Evolutionary conservation across 2,113 vertebrate genomes (phyloP).

Genomic region (Globicephala melas): DNA sequence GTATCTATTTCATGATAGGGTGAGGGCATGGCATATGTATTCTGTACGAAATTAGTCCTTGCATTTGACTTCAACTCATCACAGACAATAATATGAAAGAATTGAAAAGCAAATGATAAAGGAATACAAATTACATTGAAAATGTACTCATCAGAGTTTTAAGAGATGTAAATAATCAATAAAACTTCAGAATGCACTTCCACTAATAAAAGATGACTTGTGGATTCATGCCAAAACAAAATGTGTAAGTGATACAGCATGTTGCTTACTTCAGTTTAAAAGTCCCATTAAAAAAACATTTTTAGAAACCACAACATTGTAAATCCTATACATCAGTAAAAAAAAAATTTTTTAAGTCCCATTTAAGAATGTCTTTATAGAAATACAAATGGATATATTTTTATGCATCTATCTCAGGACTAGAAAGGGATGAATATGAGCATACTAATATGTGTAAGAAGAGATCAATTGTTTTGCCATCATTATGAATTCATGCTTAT

Average conservation of each 20-base stretch:
- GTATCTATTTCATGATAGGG: background rate
- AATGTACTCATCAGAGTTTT: background rate
- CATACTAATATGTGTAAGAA: background rate
- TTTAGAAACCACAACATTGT: no score
- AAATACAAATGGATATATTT: background rate
- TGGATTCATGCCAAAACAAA: background rate
- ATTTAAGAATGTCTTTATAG: background rate
- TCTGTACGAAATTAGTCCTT: background rate
- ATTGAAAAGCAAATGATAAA: conserved; percentile 8
- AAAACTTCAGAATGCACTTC: conserved; percentile 5
- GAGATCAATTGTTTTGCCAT: background rate
- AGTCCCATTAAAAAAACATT: background rate
- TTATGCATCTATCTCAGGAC: background rate
- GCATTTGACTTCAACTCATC: background rate
- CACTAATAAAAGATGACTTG: background rate
- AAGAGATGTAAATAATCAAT: background rate
- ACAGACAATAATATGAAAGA: background rate
- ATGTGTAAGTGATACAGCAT: background rate
- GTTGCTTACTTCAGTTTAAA: background rate
- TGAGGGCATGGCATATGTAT: background rate
- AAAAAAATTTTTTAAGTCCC: background rate
- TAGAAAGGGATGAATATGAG: background rate
- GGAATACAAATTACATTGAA: background rate
- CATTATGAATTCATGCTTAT: background rate
- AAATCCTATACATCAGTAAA: no score